These are phyloP conservation scores for Hippolais icterina DNA, from an alignment of 2,113 vertebrate species.

Conservation along the genomic window DNA sequence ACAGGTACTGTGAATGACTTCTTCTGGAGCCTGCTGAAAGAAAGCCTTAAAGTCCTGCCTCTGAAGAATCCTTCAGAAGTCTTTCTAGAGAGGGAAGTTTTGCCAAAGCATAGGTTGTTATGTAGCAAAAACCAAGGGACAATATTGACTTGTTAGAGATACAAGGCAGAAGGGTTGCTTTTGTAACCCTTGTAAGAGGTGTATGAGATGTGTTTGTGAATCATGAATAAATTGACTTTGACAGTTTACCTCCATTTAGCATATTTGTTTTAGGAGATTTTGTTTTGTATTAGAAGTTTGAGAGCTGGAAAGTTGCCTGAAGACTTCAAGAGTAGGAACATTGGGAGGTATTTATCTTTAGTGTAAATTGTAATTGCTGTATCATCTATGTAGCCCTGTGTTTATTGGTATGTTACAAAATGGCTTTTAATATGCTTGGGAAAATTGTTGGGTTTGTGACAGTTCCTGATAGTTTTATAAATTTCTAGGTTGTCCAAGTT, in stretches of 20 bases:
- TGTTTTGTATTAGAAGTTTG: background rate
- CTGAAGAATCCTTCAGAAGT: background rate
- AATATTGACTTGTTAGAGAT: background rate
- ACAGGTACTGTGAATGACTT: background rate
- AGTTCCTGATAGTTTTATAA: background rate
- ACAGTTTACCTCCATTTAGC: background rate
- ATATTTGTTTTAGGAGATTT: background rate
- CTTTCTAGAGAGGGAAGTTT: background rate
- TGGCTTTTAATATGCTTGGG: background rate
- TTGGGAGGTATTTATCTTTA: background rate
- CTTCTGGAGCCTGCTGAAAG: background rate
- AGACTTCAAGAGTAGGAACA: background rate
- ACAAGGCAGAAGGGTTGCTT: background rate
- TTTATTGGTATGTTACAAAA: background rate
- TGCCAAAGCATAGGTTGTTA: background rate
- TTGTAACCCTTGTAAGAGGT: background rate
- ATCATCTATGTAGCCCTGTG: background rate
- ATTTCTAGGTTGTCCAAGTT: background rate
- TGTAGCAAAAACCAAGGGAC: background rate
- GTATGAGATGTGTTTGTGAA: background rate
- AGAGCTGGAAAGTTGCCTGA: background rate
- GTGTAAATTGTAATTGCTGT: accelerated
- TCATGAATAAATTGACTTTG: background rate
- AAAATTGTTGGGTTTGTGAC: background rate
- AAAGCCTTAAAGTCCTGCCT: background rate